Conservation (phyloP, 2,113 vertebrate species). For the Apodemus sylvaticus region DNA sequence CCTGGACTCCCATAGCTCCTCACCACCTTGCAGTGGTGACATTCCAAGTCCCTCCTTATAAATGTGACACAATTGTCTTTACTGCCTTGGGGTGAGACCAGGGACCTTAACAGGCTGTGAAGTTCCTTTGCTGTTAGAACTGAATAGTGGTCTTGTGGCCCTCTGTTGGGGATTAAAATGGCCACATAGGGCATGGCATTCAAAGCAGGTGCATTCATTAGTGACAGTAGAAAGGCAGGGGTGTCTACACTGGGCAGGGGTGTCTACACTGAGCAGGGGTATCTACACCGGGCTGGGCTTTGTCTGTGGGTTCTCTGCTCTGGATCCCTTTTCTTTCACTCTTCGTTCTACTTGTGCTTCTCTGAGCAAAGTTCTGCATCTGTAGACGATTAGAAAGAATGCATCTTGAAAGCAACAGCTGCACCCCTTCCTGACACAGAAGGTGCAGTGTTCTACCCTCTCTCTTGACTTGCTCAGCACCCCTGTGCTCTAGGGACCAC, state of each 20-base stretch:
- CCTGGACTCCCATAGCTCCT: neutral
- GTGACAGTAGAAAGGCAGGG: neutral
- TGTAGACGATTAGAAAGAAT: neutral
- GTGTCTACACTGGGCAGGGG: fast-evolving
- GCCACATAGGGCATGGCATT: neutral
- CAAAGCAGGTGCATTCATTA: fast-evolving
- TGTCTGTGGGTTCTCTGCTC: neutral
- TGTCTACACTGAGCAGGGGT: too few species aligned
- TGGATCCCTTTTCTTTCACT: neutral
- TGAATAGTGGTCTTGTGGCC: neutral
- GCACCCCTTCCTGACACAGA: neutral
- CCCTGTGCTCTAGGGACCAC: neutral
- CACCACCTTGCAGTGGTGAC: neutral
- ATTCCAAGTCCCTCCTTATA: neutral
- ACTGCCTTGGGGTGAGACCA: neutral
- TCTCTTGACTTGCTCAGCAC: neutral
- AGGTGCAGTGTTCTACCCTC: neutral
- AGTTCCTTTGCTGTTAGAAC: neutral
- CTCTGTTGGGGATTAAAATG: neutral
- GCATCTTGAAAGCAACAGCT: neutral
- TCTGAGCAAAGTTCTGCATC: neutral
- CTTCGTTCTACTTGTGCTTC: neutral
- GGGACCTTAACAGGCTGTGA: neutral
- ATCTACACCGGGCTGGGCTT: too few species aligned
- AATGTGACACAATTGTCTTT: neutral